Percentiles rank a stretch among this genome's conserved stretches.
These are phyloP conservation scores for Perccottus glenii DNA, from an alignment of 2,113 vertebrate genomes.

Conservation along the genomic window DNA sequence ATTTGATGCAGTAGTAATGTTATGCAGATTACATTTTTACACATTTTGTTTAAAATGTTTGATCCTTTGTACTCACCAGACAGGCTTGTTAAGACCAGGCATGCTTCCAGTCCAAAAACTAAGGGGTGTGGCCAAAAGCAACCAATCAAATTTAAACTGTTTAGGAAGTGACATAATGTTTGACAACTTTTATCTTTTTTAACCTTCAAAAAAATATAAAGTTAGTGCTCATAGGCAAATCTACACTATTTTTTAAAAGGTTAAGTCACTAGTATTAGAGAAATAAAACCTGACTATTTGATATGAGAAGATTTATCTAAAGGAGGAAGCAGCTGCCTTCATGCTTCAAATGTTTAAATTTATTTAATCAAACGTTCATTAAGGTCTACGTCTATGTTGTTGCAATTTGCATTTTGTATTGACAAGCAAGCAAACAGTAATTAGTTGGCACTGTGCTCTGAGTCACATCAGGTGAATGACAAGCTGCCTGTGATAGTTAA, in stretches of 20 bases:
- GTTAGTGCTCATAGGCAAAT: too few relatives aligned
- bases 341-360: not conserved
- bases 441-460: slow-evolving; percentile 40
- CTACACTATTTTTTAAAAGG: too few relatives aligned
- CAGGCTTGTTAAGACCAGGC: not conserved
- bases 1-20: not conserved
- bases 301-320: not conserved
- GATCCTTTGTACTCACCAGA: not conserved
- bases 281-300: not conserved
- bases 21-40: not conserved
- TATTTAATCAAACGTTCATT: not conserved
- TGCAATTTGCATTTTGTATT: slow-evolving; percentile 22
- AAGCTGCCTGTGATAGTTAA: slow-evolving; percentile 38
- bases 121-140: not conserved
- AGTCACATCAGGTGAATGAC: slow-evolving; percentile 42
- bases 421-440: slow-evolving; percentile 37
- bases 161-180: not conserved
- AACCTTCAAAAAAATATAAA: too few relatives aligned
- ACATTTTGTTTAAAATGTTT: not conserved
- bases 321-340: not conserved
- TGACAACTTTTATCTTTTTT: too few relatives aligned
- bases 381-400: slow-evolving; percentile 19
- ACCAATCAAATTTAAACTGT: not conserved
- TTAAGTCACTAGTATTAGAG: too few relatives aligned
- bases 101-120: not conserved